Evolutionary conservation across 2,888 invertebrate genomes (phyloP).

Genomic region (Hipparchia sbordonii): DNA sequence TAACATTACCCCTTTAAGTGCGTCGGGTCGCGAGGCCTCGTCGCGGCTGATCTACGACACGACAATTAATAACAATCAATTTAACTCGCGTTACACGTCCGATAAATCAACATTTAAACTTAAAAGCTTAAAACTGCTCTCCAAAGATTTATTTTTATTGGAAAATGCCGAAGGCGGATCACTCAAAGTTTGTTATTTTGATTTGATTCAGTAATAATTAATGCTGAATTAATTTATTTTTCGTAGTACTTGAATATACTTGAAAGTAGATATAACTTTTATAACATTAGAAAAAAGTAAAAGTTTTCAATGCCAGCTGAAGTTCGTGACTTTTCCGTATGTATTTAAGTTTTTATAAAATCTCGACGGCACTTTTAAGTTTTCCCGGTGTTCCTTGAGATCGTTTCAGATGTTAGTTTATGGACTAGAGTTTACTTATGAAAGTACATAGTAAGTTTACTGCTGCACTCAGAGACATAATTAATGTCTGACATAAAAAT

Average conservation of each 20-base stretch:
- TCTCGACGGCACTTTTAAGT: too few species aligned
- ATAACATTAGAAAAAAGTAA: background rate
- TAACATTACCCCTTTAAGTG: constrained; percentile 41
- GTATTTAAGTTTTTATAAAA: too few species aligned
- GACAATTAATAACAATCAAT: constrained; percentile 77
- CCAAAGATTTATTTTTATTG: constrained; percentile 35
- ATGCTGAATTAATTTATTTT: background rate
- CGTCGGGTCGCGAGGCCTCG: constrained; percentile 35
- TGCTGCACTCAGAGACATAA: too few species aligned
- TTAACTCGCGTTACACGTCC: constrained; percentile 49
- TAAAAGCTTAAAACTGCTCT: constrained; percentile 37
- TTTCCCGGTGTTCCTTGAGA: too few species aligned
- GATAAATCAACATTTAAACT: constrained; percentile 63
- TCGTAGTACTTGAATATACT: background rate
- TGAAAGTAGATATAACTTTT: too few species aligned
- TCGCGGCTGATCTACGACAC: constrained; percentile 47
- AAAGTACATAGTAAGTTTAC: too few species aligned
- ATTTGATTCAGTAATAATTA: background rate
- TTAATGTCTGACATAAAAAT: too few species aligned
- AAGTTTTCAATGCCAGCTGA: too few species aligned
- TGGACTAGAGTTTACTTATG: too few species aligned
- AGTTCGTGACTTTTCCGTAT: too few species aligned
- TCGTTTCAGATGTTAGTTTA: too few species aligned
- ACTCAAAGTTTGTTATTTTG: background rate
- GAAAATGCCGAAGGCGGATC: constrained; percentile 10